Evolutionary conservation across 2,888 invertebrate genomes (phyloP), one percentile per base, ranked within the genome.

Genomic region (Encarsia formosa): DNA sequence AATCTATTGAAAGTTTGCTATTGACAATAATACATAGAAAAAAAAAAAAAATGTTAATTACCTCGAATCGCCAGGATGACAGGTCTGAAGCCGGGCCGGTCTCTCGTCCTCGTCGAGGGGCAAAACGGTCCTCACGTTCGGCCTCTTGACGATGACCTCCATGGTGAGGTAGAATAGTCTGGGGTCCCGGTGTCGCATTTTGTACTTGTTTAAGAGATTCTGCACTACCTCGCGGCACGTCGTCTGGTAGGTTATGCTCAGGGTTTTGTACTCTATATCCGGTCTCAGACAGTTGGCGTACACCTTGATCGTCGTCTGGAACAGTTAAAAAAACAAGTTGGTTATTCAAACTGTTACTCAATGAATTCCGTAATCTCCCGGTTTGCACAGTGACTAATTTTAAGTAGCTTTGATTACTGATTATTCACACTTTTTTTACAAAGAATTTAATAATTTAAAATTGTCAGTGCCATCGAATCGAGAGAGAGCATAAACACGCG

Each of bases 231-330:
- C 90, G 65, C 87, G 84, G 65, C 91, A 91, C 2, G 91, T 87
- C 13, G 92, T 93, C 66, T 89, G 86, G 80, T 88, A 90, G 44
- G 89, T 88, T 63, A 95, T 90, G 60, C 90, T 86, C 53, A 96
- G 78, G 0, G 95, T 96, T 76, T 95, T 95, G 82, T 96, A 95
- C 75, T 95, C 94, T 72, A 95, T 93, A 77, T 95, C 95, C 22
- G 92, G 87, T 51, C 92, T 84, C 52, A 95, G 79, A 67, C 92
- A 88, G 65, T 86, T 86, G 19, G 94, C 92, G 76, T 87, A 93
- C 40, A 95, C 91, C 77, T 92, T 92, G 59, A 94, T 88, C 37
- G 91, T 90, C 32, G 91, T 91, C 93, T 93, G 85, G 2, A 81
- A 69, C 24, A 22, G 18, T 15, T 47, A 16, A 49, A 55, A 48